Base-by-base conservation (phyloP, 2,888 invertebrate genomes). In the Cheilosia scutellata region DNA sequence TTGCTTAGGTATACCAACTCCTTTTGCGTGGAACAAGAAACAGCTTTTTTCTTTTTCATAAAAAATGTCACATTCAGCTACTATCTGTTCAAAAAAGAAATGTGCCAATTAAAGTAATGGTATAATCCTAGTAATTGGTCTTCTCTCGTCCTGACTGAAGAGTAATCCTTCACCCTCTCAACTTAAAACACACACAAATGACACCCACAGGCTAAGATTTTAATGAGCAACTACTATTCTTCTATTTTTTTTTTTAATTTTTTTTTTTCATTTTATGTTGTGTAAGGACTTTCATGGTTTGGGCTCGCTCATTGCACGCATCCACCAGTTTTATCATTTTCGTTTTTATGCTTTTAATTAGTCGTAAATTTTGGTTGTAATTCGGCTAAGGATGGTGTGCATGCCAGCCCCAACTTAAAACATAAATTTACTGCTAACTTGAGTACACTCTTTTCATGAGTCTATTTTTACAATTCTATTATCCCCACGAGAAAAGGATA, bases 31-130 rank as follows among this genome's bases (percentile, higher is more conserved):
- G 53, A 40, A 55, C 20, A 55, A 55, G 6, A 29, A 55, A 3
- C n/a, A 5, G 4, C 4, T 29, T 29, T 53, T 44, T n/a, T 44
- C 44, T 25, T 5, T 27, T 5, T 13, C 1, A 51, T 51, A 5
- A 51, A 51, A 51, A 51, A 51, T 51, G 13, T 51, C 51, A 13
- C 25, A 27, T 16, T 16, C 5, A 13, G 2, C n/a, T 27, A 51
- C 51, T 25, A 25, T 11, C 27, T 4, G 27, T 5, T 5, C 25
- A 33, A n/a, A 16, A 33, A 16, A 55, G 16, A 55, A 33, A 29
- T 25, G 62, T 62, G 25, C 63, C 72, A 74, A 74, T 74, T 74
- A 74, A 49, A 74, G 62, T 74, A 74, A 74, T 74, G 62, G 63
- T 25, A 31, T 63, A 53, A 63, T 74, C 53, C 53, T 55, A 40